Evolutionary conservation across 1,140 invertebrate species (phyloP).

Genomic region (Diprion similis): DNA sequence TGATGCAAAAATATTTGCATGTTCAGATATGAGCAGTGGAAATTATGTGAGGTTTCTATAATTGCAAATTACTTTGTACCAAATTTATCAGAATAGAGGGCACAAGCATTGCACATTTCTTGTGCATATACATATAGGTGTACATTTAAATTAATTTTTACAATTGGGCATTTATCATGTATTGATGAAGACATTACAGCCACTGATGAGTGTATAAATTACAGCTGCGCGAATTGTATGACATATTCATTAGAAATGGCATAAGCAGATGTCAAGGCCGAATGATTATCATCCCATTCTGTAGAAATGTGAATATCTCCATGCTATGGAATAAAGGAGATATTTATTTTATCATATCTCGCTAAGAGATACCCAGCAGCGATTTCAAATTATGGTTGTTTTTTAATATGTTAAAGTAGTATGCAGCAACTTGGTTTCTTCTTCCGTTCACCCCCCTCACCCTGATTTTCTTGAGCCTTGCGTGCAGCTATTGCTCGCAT

Average conservation of each 20-base stretch:
- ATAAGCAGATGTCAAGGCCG: neutral
- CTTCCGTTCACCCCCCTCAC: constrained; percentile 86
- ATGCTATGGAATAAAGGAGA: neutral
- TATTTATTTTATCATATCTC: no score
- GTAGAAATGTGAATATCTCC: neutral
- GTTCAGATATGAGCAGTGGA: neutral
- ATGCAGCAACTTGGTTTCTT: constrained; percentile 90
- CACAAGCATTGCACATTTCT: neutral
- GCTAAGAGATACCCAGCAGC: no score
- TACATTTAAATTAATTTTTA: neutral
- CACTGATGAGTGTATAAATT: neutral
- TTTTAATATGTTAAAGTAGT: constrained; percentile 64
- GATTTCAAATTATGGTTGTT: neutral
- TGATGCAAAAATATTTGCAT: constrained; percentile 7
- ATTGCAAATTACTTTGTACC: neutral
- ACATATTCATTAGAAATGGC: neutral
- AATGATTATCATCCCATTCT: neutral
- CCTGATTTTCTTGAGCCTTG: constrained; percentile 91
- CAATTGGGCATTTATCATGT: neutral
- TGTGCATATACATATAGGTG: neutral
- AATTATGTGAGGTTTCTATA: neutral
- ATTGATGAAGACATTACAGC: neutral
- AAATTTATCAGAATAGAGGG: neutral
- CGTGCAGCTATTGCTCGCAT: constrained; percentile 95
- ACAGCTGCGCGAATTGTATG: neutral